Conservation (phyloP, 2,888 invertebrate genomes). For the Hydrotaea cyrtoneurina region DNA sequence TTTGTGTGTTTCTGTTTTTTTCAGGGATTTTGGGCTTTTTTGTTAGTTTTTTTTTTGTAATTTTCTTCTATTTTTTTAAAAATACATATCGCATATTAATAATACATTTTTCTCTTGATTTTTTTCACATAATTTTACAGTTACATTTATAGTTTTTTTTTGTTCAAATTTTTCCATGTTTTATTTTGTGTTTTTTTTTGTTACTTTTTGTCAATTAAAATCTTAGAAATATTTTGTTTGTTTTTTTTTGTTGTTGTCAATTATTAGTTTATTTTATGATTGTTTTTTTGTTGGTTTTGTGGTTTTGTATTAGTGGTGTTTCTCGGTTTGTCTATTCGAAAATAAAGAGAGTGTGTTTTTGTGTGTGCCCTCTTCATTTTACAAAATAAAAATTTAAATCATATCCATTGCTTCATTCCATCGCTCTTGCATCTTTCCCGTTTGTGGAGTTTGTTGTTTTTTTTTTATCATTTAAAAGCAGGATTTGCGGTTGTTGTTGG, state of each 20-base stretch:
- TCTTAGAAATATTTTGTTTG: constrained; percentile 51
- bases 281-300: constrained; percentile 33
- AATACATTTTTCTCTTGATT: constrained; percentile 19
- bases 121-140: constrained; percentile 8
- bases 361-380: constrained; percentile 12
- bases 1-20: constrained; percentile 5
- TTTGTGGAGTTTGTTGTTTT: neutral
- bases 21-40: constrained; percentile 31
- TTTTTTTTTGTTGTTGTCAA: neutral
- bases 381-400: constrained; percentile 14
- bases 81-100: constrained; percentile 33
- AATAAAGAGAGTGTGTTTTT: neutral
- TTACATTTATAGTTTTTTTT: constrained; percentile 44
- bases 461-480: constrained; percentile 75
- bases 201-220: constrained; percentile 53
- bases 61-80: constrained; percentile 32
- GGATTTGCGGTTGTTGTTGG: constrained; percentile 85
- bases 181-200: constrained; percentile 43
- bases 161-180: constrained; percentile 41
- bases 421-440: neutral
- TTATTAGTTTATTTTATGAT: constrained; percentile 48
- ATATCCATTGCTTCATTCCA: neutral
- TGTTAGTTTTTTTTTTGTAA: constrained; percentile 15
- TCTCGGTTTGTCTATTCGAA: neutral
- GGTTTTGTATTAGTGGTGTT: constrained; percentile 58